Evolutionary conservation across 2,113 vertebrate genomes (phyloP), one percentile per base, ranked within the genome.

Genomic region (Astatoreochromis straeleni): DNA sequence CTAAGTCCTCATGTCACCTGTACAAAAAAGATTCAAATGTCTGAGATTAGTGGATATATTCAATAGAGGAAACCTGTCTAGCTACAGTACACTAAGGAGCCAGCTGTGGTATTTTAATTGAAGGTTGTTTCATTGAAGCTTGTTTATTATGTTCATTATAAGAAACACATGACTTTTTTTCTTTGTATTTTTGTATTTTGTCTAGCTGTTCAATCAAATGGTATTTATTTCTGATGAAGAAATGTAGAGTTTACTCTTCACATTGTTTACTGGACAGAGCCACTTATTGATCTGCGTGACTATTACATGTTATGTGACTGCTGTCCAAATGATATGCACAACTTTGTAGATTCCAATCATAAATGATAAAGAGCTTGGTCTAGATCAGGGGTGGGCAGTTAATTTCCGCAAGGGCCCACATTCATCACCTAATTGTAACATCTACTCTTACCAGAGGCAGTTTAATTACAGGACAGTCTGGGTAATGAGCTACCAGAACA

Each of bases 271-370:
- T 73, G 0, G 38, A 45, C 65, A 70, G 21, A 70, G 65, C 13
- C 38, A 73, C 65, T 73, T 24, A 73, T 45, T 17, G n/a, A 24
- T 42, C 38, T 0, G 21, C 2, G 0, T 45, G 21, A 45, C 21
- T 17, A 0, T 73, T 73, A 26, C 13, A 26, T 47, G 6, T 47
- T 29, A 73, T 29, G 5, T 49, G 13, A 75, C 16, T 75, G 42
- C 42, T 75, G 1, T 47, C 6, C 24, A 75, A 45, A 75, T 75
- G 24, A 47, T 29, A 10, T 29, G 38, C 40, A 26, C 0, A 9
- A 29, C 42, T 75, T 75, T 75, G 68, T 16, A 29, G 21, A 75
- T 47, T 75, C 9, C 13, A 29, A 45, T 1, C 68, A 29, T 29
- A 7, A 26, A 45, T 26, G n/a, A 40, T 70, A 14, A 24, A 70